Percentiles rank a stretch among this genome's conserved stretches.
Evolutionary conservation across 2,888 invertebrate genomes (phyloP).

Genomic region (Drosophila borborema): DNA sequence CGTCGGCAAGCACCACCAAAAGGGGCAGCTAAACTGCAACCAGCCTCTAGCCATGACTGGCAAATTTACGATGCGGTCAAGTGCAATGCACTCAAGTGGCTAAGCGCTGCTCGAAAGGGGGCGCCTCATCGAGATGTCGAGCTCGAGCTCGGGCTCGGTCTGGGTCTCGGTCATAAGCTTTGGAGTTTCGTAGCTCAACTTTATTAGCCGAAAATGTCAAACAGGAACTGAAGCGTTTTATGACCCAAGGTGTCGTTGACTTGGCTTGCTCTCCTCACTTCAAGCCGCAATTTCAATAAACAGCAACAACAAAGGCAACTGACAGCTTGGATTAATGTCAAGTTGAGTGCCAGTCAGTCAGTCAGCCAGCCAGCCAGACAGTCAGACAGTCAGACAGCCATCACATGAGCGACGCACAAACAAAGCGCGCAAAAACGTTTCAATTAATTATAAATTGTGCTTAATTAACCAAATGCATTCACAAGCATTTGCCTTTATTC

Average conservation of each 20-base stretch:
- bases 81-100: slow-evolving; percentile 60
- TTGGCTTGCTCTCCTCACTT: slow-evolving; percentile 6
- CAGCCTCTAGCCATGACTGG: slow-evolving; percentile 57
- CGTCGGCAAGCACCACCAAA: slow-evolving; percentile 3
- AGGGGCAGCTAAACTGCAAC: slow-evolving; percentile 49
- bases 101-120: slow-evolving; percentile 12
- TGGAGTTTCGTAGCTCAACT: slow-evolving; percentile 3
- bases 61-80: slow-evolving; percentile 75
- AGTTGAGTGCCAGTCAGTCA: slow-evolving; percentile 32
- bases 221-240: slow-evolving; percentile 46
- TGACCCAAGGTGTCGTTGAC: slow-evolving; percentile 55
- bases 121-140: neutral
- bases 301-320: slow-evolving; percentile 13
- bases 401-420: neutral
- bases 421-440: slow-evolving; percentile 25
- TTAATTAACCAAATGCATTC: slow-evolving; percentile 34
- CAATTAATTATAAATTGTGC: slow-evolving; percentile 47
- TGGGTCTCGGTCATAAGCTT: neutral
- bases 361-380: slow-evolving; percentile 1
- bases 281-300: slow-evolving; percentile 16
- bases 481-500: slow-evolving; percentile 26
- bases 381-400: neutral
- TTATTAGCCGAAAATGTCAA: slow-evolving; percentile 53
- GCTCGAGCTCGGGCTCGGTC: neutral
- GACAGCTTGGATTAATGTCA: slow-evolving; percentile 48